phyloP scores from a whole-genome alignment of 2,888 invertebrate species.

The Geophilus truncorum region DNA sequence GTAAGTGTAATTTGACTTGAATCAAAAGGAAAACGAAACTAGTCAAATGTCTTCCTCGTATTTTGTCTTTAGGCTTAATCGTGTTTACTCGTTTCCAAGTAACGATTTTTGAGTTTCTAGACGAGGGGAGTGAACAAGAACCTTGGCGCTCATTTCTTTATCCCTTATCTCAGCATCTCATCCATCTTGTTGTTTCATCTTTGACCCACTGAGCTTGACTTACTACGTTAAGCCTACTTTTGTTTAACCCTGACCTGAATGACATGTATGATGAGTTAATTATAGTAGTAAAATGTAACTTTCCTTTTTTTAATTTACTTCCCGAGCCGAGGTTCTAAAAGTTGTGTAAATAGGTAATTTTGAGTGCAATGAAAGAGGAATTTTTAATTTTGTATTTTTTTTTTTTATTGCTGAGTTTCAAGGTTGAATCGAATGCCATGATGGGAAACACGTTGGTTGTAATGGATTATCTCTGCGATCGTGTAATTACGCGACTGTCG shows the following conservation, averaged over 20 bases:
- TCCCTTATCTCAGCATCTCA: neutral
- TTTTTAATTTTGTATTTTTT: neutral
- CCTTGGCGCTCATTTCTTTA: neutral
- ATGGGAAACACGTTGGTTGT: neutral
- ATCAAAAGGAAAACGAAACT: too few species aligned
- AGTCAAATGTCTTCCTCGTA: too few species aligned
- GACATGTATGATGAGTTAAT: conserved; percentile 4
- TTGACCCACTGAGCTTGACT: neutral
- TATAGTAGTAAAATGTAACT: neutral
- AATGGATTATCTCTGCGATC: neutral
- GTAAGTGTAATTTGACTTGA: too few species aligned
- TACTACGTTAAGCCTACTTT: neutral
- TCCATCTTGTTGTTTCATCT: conserved; percentile 4
- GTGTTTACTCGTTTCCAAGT: neutral
- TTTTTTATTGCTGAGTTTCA: neutral
- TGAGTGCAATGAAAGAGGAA: too few species aligned
- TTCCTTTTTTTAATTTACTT: neutral
- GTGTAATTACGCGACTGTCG: too few species aligned
- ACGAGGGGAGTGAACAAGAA: neutral
- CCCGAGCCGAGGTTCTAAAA: too few species aligned
- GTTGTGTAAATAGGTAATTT: neutral
- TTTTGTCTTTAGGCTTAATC: neutral
- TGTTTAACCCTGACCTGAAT: neutral
- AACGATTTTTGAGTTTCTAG: neutral
- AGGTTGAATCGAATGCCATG: neutral